Percentiles rank a stretch among this genome's conserved stretches.
phyloP scores from a whole-genome alignment of 2,113 vertebrate species.

The Gnathonemus echidnorhynchus region DNA sequence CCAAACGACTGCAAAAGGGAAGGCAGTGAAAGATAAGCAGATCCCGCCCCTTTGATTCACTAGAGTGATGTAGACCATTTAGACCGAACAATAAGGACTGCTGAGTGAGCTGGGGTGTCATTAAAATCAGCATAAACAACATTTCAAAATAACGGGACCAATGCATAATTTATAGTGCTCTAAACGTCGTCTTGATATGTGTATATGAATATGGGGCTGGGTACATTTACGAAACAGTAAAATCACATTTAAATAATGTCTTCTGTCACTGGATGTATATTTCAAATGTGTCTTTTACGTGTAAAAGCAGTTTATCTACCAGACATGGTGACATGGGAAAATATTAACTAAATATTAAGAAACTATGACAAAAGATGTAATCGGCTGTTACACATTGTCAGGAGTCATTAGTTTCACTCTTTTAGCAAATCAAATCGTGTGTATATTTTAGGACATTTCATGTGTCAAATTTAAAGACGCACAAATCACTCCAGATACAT shows the following conservation, averaged over 20 bases:
- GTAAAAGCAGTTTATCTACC: background rate
- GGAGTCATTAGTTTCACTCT: background rate
- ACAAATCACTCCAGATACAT: background rate
- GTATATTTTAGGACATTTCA: background rate
- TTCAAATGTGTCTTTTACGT: background rate
- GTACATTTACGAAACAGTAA: background rate
- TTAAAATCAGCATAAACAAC: background rate
- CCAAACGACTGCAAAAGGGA: background rate
- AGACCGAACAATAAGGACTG: background rate
- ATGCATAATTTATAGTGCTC: background rate
- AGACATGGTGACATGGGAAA: background rate
- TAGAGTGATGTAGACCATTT: background rate
- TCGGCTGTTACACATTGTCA: background rate
- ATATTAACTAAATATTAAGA: background rate
- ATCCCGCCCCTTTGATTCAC: constrained; percentile 17
- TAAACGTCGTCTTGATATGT: background rate
- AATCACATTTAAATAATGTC: background rate
- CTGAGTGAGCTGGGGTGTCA: background rate
- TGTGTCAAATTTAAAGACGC: background rate
- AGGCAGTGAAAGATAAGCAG: constrained; percentile 10
- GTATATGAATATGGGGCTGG: background rate
- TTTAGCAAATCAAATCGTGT: background rate
- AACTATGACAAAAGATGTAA: background rate
- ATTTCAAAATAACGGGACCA: background rate
- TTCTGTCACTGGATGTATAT: background rate